phyloP scores from a whole-genome alignment of 2,888 invertebrate genomes.

The Nemapogon koenigi region DNA sequence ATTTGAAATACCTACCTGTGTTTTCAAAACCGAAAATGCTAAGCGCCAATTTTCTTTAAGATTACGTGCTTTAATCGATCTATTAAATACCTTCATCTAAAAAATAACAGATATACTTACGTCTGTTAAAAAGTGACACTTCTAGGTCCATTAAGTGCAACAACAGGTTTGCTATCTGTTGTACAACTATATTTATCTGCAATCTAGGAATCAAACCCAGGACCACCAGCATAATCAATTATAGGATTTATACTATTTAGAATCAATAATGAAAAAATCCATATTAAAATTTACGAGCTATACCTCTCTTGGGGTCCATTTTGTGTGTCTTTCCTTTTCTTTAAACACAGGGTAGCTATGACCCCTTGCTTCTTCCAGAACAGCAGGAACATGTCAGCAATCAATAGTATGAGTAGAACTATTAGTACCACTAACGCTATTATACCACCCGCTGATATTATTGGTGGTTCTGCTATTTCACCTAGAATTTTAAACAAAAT shows the following conservation, averaged over 20 bases:
- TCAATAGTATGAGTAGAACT: slow-evolving; percentile 74
- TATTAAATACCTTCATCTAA: not conserved
- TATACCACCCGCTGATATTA: slow-evolving; percentile 71
- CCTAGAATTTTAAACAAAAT: no score
- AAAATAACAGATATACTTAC: not conserved
- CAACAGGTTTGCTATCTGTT: no score
- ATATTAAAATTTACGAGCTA: slow-evolving; percentile 16
- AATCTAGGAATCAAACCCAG: no score
- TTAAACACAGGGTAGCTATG: slow-evolving; percentile 68
- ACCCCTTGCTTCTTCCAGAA: slow-evolving; percentile 68
- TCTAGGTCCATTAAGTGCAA: not conserved
- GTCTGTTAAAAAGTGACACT: no score
- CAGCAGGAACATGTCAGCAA: slow-evolving; percentile 84
- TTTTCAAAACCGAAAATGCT: not conserved
- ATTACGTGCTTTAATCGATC: not conserved
- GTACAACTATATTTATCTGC: no score
- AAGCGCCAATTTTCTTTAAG: no score
- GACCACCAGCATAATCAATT: no score
- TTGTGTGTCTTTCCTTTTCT: slow-evolving; percentile 69
- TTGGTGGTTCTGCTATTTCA: slow-evolving; percentile 18
- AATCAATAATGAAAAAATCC: no score
- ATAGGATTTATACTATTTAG: no score
- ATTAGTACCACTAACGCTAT: slow-evolving; percentile 84
- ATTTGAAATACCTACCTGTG: not conserved
- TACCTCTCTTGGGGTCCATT: slow-evolving; percentile 58